Percentiles rank a stretch among this genome's conserved stretches.
Conservation (phyloP, 2,888 invertebrate genomes). For the Spialia ferax region DNA sequence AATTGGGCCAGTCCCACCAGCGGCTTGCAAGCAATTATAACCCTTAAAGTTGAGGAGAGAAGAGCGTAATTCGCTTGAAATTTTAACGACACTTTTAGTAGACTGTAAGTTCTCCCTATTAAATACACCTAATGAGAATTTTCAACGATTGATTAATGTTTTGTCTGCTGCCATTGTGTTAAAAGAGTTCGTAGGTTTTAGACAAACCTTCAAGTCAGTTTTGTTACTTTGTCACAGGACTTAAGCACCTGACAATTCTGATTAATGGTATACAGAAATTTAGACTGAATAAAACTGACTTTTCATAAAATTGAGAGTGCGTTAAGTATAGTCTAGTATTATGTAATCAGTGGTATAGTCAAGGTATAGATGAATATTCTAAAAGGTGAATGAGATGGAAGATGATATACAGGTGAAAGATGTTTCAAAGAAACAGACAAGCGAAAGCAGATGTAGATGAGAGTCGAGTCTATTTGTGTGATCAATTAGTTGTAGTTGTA, state of each 20-base stretch:
- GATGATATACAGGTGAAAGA: too few relatives aligned
- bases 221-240: constrained; percentile 16
- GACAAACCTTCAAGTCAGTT: constrained; percentile 23
- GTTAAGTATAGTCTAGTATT: too few relatives aligned
- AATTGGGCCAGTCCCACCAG: constrained; percentile 37
- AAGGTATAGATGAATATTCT: too few relatives aligned
- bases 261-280: too few relatives aligned
- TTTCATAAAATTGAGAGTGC: too few relatives aligned
- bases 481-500: too few relatives aligned
- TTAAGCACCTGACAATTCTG: background rate
- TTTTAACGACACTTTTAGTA: constrained; percentile 16
- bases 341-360: too few relatives aligned
- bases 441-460: too few relatives aligned
- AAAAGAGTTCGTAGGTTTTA: constrained; percentile 17
- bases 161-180: constrained; percentile 44
- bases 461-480: too few relatives aligned
- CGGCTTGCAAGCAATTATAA: constrained; percentile 38
- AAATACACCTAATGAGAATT: constrained; percentile 79
- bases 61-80: background rate
- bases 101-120: constrained; percentile 70
- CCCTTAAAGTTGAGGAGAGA: constrained; percentile 1
- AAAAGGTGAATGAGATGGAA: too few relatives aligned
- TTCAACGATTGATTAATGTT: constrained; percentile 73
- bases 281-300: too few relatives aligned
- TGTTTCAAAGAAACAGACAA: too few relatives aligned